phyloP scores from a whole-genome alignment of 2,797 vertebrate genomes.

The Acrossocheilus fasciatus region DNA sequence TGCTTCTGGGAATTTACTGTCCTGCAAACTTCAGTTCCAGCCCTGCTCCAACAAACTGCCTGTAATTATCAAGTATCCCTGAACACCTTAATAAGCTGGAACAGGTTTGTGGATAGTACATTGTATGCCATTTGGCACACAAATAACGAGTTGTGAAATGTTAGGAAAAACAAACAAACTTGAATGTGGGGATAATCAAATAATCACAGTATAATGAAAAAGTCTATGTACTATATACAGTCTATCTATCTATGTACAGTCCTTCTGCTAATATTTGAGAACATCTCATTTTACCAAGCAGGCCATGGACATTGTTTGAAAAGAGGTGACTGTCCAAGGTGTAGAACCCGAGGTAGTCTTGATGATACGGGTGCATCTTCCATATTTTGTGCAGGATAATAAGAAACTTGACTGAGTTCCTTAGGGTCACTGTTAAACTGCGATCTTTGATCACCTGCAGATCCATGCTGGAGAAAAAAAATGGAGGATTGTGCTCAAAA shows the following conservation, averaged over 20 bases:
- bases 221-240: too few species aligned
- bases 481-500: background rate
- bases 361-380: constrained; percentile 82
- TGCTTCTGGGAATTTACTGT: background rate
- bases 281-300: constrained; percentile 83
- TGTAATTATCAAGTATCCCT: background rate
- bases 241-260: background rate
- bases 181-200: background rate
- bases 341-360: constrained; percentile 91
- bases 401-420: constrained; percentile 81
- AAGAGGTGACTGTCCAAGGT: constrained; percentile 83
- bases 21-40: background rate
- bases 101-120: background rate
- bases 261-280: background rate
- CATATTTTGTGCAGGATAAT: constrained; percentile 88
- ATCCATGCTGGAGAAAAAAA: constrained; percentile 77
- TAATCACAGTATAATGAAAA: background rate
- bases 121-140: background rate
- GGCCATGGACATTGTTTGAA: constrained; percentile 85
- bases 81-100: background rate
- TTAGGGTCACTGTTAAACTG: constrained; percentile 83
- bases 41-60: background rate
- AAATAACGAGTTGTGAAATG: background rate
- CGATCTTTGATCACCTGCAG: constrained; percentile 80
- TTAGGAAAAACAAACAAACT: background rate